Evolutionary conservation across 2,797 vertebrate species (phyloP).

Genomic region (Artibeus jamaicensis): DNA sequence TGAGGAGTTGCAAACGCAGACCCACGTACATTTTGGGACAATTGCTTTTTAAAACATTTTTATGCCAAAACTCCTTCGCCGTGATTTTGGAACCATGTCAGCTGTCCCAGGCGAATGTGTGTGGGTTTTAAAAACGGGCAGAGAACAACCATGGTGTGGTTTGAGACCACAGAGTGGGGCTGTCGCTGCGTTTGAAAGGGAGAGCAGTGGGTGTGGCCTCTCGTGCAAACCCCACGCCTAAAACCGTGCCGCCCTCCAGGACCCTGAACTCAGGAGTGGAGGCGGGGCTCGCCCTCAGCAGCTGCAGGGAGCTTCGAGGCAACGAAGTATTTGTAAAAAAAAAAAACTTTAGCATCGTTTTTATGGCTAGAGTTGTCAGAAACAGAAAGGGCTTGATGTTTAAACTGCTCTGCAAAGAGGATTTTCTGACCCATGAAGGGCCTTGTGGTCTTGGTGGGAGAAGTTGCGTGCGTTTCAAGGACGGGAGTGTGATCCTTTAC

Average conservation of each 20-base stretch:
- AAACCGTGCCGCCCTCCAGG: neutral
- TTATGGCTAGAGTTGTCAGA: conserved; percentile 28
- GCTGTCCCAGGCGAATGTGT: neutral
- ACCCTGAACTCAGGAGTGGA: neutral
- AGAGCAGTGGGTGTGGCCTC: neutral
- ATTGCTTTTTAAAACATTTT: conserved; percentile 70
- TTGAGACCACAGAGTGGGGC: neutral
- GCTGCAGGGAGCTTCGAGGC: neutral
- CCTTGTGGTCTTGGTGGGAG: neutral
- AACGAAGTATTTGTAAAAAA: conserved; percentile 36
- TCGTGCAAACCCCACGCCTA: neutral
- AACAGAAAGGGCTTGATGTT: conserved; percentile 79
- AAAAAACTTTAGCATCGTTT: conserved; percentile 32
- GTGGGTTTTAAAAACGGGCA: neutral
- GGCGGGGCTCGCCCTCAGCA: neutral
- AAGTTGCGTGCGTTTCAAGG: neutral
- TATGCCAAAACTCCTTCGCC: conserved; percentile 75
- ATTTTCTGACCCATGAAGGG: neutral
- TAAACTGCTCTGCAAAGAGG: conserved; percentile 52
- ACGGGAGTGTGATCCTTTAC: conserved; percentile 13
- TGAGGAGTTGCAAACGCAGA: conserved; percentile 42
- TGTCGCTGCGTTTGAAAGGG: neutral
- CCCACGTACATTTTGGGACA: conserved; percentile 11
- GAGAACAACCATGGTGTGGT: neutral
- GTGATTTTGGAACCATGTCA: conserved; percentile 36